phyloP scores from a whole-genome alignment of 2,888 invertebrate species.

The Frankliniella fusca region DNA sequence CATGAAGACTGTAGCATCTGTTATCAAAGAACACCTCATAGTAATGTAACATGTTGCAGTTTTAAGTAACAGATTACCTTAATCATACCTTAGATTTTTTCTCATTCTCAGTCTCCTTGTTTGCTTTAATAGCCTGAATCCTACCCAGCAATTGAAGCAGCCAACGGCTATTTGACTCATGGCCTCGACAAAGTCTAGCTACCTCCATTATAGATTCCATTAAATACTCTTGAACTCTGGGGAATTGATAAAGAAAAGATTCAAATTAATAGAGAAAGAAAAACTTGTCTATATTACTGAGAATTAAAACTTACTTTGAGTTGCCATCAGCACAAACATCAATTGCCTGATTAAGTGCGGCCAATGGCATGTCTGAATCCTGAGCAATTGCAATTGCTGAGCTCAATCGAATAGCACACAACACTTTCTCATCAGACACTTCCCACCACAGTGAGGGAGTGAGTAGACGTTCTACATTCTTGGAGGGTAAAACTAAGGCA shows the following conservation, averaged over 20 bases:
- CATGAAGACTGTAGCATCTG: not conserved
- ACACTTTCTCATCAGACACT: not conserved
- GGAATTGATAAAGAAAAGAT: not conserved
- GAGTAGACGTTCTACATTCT: not conserved
- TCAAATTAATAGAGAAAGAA: not conserved
- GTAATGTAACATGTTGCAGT: no score
- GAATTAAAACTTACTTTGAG: not conserved
- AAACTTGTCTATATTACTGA: not conserved
- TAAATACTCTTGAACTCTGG: not conserved
- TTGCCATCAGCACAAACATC: not conserved
- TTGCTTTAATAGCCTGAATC: not conserved
- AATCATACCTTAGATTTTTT: not conserved
- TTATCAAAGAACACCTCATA: not conserved
- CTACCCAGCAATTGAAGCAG: not conserved
- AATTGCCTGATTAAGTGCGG: not conserved
- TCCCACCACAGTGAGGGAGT: slow-evolving; percentile 9
- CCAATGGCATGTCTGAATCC: slow-evolving; percentile 1
- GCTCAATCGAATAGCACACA: not conserved
- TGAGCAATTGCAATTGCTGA: slow-evolving; percentile 10
- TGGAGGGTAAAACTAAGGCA: not conserved
- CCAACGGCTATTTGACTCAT: slow-evolving; percentile 13
- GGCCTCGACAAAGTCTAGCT: not conserved
- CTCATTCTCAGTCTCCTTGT: not conserved
- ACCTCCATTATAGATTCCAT: not conserved
- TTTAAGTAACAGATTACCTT: not conserved